phyloP scores from a whole-genome alignment of 1,140 invertebrate genomes.

The Bombus sylvicola region DNA sequence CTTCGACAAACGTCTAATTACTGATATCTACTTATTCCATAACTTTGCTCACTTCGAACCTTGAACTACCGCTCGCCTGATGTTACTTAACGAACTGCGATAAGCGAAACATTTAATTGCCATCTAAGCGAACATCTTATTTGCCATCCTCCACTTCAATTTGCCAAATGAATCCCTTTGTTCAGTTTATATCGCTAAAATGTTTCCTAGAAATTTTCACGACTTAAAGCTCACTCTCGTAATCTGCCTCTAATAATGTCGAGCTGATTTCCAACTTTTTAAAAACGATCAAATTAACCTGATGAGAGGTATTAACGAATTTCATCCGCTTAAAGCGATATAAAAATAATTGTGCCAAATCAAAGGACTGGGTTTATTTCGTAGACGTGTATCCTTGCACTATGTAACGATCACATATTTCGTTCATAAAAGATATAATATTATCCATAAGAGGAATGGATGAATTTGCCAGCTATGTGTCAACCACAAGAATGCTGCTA shows the following conservation, averaged over 20 bases:
- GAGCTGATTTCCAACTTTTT: neutral
- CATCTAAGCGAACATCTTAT: neutral
- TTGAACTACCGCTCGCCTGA: too few relatives aligned
- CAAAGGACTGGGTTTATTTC: neutral
- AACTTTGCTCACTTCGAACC: too few relatives aligned
- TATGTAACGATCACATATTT: neutral
- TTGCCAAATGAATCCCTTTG: neutral
- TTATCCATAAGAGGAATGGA: neutral
- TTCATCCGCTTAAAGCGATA: neutral
- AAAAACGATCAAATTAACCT: too few relatives aligned
- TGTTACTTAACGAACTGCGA: neutral
- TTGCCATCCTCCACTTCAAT: neutral
- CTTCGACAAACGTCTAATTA: conserved; percentile 3
- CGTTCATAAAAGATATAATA: neutral
- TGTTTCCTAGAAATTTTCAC: neutral
- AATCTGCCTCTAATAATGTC: neutral
- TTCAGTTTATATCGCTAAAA: neutral
- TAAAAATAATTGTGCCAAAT: neutral
- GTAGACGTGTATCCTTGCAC: neutral
- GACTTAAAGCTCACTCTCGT: neutral
- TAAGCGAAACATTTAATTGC: conserved; percentile 1
- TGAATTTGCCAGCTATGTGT: neutral
- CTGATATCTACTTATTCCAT: neutral
- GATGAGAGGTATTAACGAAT: neutral
- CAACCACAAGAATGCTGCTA: neutral